These are phyloP conservation scores for Amphiura filiformis DNA, from an alignment of 35 echinoderm and acorn worm genomes.

Conservation along the genomic window DNA sequence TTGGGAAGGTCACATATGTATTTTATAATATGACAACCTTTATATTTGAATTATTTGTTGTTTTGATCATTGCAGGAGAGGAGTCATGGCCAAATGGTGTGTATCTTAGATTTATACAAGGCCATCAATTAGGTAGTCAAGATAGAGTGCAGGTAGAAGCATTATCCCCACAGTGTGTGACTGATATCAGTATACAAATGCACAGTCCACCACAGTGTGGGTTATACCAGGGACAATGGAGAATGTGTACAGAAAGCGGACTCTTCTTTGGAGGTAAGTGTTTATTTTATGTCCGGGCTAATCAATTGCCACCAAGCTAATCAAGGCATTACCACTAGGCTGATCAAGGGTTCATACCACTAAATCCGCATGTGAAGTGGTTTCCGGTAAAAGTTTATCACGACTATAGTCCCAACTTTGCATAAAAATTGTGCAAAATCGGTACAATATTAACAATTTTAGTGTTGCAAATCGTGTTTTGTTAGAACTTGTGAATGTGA, in stretches of 20 bases:
- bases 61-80: constrained; percentile 30
- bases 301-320: background rate
- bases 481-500: no score
- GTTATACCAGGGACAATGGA: constrained; percentile 93
- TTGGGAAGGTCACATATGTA: no score
- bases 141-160: constrained; percentile 61
- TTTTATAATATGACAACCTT: no score
- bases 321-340: background rate
- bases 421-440: no score
- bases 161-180: constrained; percentile 45
- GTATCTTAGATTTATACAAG: constrained; percentile 78
- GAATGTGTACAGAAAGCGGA: constrained; percentile 86
- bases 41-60: no score
- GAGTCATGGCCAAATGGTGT: constrained; percentile 84
- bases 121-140: constrained; percentile 70
- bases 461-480: no score
- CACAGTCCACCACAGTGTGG: constrained; percentile 87
- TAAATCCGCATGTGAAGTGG: no score
- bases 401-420: no score
- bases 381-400: no score
- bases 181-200: constrained; percentile 91
- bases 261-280: constrained; percentile 90
- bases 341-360: no score
- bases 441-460: no score
- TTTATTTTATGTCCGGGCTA: background rate